These are phyloP conservation scores for Nomada fucata DNA, from an alignment of 2,888 invertebrate species.

Conservation along the genomic window DNA sequence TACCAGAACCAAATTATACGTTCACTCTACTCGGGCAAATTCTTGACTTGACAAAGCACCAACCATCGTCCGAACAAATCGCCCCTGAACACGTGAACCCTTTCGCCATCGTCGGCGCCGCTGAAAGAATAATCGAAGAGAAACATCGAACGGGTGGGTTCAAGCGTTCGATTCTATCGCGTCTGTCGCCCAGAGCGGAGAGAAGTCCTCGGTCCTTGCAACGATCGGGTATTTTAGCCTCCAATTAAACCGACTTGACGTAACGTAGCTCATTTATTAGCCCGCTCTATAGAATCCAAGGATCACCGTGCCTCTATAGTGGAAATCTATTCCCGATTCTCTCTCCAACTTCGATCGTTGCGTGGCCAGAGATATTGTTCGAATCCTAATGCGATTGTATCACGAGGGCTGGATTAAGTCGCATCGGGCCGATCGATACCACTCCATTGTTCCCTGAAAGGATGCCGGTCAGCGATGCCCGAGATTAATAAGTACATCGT, in stretches of 20 bases:
- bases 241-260: constrained; percentile 39
- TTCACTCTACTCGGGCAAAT: too few relatives aligned
- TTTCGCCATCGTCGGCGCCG: too few relatives aligned
- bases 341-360: constrained; percentile 24
- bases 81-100: too few relatives aligned
- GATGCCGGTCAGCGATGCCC: constrained; percentile 20
- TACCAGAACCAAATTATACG: too few relatives aligned
- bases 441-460: constrained; percentile 38
- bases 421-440: constrained; percentile 34
- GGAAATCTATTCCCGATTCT: constrained; percentile 19
- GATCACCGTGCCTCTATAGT: neutral
- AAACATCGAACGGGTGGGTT: too few relatives aligned
- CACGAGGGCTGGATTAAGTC: constrained; percentile 61
- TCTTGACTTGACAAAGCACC: too few relatives aligned
- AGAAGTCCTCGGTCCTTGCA: constrained; percentile 7
- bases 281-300: constrained; percentile 11
- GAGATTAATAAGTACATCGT: constrained; percentile 50
- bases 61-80: too few relatives aligned
- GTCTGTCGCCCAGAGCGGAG: neutral
- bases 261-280: constrained; percentile 41
- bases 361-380: constrained; percentile 37
- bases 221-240: constrained; percentile 29
- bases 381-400: constrained; percentile 66
- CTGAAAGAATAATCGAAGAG: too few relatives aligned
- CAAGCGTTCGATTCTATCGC: too few relatives aligned